These are phyloP conservation scores for Mormoops blainvillei DNA, from an alignment of 2,113 vertebrate genomes.

Conservation along the genomic window DNA sequence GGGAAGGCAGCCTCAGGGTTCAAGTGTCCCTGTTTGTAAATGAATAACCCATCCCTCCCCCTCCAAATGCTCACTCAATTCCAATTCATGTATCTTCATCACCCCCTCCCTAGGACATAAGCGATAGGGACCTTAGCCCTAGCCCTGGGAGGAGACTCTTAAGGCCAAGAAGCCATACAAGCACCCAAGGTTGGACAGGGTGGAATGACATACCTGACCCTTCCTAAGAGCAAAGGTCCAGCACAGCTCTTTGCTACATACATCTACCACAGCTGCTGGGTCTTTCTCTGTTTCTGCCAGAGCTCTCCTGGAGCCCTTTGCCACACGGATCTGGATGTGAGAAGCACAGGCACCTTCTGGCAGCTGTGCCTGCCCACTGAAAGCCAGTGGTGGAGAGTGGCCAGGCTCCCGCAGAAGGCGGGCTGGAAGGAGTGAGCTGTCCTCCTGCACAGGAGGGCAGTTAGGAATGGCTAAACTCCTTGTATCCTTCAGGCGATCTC, in stretches of 20 bases:
- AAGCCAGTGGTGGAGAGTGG: too few species aligned
- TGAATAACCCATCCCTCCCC: neutral
- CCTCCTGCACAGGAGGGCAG: neutral
- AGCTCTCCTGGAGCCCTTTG: neutral
- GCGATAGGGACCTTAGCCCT: neutral
- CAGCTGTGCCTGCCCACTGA: neutral
- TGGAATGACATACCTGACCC: neutral
- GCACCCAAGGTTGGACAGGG: neutral
- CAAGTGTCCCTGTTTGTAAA: neutral
- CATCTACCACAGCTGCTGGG: neutral
- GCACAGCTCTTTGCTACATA: neutral
- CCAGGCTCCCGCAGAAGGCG: fast-evolving
- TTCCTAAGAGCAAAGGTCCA: neutral
- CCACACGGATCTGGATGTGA: neutral
- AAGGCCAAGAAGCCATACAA: neutral
- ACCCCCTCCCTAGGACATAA: neutral
- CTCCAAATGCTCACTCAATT: neutral
- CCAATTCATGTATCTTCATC: fast-evolving
- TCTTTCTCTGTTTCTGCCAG: neutral
- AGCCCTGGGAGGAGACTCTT: neutral
- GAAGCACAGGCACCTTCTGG: neutral
- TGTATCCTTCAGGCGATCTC: neutral
- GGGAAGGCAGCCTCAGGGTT: neutral
- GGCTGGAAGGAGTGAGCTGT: too few species aligned
- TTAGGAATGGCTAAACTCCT: neutral